These are phyloP conservation scores for Chloroceryle inda DNA, from an alignment of 2,797 vertebrate species.

Conservation along the genomic window DNA sequence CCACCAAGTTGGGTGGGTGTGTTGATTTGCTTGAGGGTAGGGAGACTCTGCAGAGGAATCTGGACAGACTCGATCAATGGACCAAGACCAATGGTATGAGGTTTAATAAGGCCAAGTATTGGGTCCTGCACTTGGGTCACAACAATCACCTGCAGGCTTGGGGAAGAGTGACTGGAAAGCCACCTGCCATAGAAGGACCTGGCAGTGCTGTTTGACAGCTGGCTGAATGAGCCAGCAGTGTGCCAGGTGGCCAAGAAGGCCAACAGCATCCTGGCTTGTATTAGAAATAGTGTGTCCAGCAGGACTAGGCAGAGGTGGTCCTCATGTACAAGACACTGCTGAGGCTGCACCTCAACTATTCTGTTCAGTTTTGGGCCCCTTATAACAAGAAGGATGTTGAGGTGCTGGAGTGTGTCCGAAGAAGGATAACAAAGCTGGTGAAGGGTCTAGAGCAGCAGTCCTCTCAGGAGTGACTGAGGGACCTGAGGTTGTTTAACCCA, in stretches of 20 bases:
- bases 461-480: background rate
- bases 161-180: background rate
- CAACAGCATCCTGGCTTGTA: background rate
- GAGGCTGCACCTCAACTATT: background rate
- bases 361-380: background rate
- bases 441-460: background rate
- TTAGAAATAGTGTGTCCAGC: background rate
- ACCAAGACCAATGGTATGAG: too few relatives aligned
- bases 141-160: background rate
- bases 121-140: background rate
- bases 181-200: background rate
- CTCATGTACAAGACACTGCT: too few relatives aligned
- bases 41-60: background rate
- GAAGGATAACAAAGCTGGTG: background rate
- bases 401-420: background rate
- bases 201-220: background rate
- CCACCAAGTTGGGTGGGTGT: background rate
- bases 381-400: background rate
- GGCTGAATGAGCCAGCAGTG: background rate
- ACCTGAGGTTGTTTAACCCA: background rate
- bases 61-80: background rate
- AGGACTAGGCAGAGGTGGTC: background rate
- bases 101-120: too few relatives aligned
- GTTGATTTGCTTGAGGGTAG: background rate
- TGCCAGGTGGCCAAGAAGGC: background rate